Evolutionary conservation across 2,113 vertebrate genomes (phyloP).

Genomic region (Campylomormyrus tamandua): DNA sequence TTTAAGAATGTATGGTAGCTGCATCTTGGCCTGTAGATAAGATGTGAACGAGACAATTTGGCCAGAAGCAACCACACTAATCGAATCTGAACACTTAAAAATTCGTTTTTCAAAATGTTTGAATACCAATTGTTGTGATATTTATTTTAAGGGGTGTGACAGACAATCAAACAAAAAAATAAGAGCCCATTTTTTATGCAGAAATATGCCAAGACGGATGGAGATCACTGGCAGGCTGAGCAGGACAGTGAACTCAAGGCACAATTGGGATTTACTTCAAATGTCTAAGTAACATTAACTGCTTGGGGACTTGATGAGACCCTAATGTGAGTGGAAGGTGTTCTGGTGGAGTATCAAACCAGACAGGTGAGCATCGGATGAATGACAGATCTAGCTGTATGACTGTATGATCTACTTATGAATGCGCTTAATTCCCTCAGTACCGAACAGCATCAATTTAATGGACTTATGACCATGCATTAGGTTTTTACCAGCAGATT

Average conservation of each 20-base stretch:
- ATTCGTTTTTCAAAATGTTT: not conserved
- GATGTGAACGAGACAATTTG: not conserved
- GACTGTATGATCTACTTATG: not conserved
- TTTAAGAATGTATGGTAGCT: not conserved
- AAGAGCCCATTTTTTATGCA: not conserved
- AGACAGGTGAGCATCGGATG: not conserved
- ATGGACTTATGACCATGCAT: not conserved
- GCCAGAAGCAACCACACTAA: not conserved
- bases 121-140: not conserved
- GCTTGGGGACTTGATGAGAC: not conserved
- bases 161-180: not conserved
- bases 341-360: not conserved
- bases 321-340: not conserved
- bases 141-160: not conserved
- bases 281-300: not conserved
- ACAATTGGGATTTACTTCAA: not conserved
- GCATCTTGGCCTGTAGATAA: not conserved
- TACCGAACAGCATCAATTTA: not conserved
- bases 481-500: not conserved
- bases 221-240: not conserved
- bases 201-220: not conserved
- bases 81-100: not conserved
- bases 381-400: not conserved
- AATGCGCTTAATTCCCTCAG: not conserved
- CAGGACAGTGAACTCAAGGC: not conserved